These are phyloP conservation scores for Caprella mutica DNA, from an alignment of 2,888 invertebrate species.

Conservation along the genomic window DNA sequence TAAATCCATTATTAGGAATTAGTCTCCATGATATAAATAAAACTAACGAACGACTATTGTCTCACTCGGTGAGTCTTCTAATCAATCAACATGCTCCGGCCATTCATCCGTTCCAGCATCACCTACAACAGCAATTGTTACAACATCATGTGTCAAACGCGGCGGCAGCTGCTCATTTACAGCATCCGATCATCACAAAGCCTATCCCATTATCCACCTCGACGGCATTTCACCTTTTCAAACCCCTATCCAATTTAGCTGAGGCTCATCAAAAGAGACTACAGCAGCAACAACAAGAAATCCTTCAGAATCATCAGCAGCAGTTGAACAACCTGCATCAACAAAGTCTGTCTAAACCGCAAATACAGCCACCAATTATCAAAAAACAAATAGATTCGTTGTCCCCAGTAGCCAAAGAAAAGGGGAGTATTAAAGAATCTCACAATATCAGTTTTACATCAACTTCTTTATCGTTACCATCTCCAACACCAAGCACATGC, in stretches of 20 bases:
- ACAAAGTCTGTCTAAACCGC: no score
- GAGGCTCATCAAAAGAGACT: neutral
- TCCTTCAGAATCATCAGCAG: neutral
- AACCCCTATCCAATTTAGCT: neutral
- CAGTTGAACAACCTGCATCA: no score
- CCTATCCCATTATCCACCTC: slow-evolving; percentile 1
- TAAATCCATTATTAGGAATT: neutral
- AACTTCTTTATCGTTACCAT: neutral
- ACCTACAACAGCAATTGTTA: slow-evolving; percentile 1
- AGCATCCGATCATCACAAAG: slow-evolving; percentile 6
- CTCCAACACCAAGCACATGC: slow-evolving; percentile 1
- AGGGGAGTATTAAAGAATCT: no score
- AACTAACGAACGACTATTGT: neutral
- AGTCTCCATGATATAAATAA: neutral
- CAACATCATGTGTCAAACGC: no score
- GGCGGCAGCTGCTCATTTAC: neutral
- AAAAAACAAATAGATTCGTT: no score
- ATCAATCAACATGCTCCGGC: neutral
- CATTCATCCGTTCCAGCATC: neutral
- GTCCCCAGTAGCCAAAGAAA: no score
- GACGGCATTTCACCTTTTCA: neutral
- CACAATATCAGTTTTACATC: no score
- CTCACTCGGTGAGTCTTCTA: slow-evolving; percentile 2
- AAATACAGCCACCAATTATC: no score
- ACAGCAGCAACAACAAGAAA: neutral